These are phyloP conservation scores for Oreochromis grahami DNA, from an alignment of 2,797 vertebrate genomes.

Conservation along the genomic window DNA sequence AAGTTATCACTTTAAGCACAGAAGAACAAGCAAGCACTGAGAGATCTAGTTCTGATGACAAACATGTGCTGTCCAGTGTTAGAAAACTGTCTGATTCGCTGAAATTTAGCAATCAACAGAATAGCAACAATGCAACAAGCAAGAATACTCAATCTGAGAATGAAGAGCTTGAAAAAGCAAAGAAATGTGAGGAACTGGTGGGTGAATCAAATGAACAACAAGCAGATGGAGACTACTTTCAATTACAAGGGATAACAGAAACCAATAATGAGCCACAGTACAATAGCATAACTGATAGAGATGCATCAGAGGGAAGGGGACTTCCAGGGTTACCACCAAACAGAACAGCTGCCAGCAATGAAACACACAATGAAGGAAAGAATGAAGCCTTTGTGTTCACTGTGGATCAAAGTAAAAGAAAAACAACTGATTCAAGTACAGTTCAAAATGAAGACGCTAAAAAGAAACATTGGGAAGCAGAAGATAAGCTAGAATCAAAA, in stretches of 20 bases:
- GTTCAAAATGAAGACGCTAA: slow-evolving; percentile 14
- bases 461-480: slow-evolving; percentile 17
- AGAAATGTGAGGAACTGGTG: background rate
- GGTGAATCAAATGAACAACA: background rate
- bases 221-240: slow-evolving; percentile 61
- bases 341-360: background rate
- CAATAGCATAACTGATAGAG: background rate
- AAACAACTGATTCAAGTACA: slow-evolving; percentile 21
- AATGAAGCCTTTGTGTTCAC: slow-evolving; percentile 8
- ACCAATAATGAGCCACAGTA: background rate
- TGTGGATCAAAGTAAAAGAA: slow-evolving; percentile 26
- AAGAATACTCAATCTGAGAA: background rate
- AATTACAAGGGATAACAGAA: slow-evolving; percentile 52
- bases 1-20: background rate
- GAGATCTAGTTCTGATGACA: slow-evolving; percentile 13
- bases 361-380: slow-evolving; percentile 7
- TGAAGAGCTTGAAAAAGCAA: background rate
- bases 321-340: slow-evolving; percentile 5
- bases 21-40: background rate
- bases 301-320: slow-evolving; percentile 8
- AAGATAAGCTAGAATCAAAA: slow-evolving; percentile 11
- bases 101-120: slow-evolving; percentile 18
- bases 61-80: slow-evolving; percentile 23
- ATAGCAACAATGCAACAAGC: background rate
- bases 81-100: slow-evolving; percentile 29